Percentiles rank a stretch among this genome's conserved stretches.
Conservation (phyloP, 1,140 invertebrate species). For the Cylas formicarius region DNA sequence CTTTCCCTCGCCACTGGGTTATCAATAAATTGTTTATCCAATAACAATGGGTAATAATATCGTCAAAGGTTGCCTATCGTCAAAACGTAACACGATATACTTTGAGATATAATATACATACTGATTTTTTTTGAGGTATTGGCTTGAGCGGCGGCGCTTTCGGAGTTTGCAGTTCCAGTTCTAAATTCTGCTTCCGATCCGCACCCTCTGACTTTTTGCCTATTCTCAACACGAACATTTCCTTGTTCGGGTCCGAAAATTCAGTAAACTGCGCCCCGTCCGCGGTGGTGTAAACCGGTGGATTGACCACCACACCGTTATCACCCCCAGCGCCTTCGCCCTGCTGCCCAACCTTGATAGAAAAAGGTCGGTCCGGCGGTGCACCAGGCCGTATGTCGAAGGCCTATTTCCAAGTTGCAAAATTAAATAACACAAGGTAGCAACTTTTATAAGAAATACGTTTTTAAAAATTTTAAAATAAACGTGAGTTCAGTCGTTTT, state of each 20-base stretch:
- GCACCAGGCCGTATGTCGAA: constrained; percentile 26
- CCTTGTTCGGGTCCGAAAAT: constrained; percentile 40
- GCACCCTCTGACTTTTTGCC: constrained; percentile 37
- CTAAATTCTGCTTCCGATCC: constrained; percentile 40
- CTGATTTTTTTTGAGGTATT: constrained; percentile 34
- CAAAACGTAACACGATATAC: too few relatives aligned
- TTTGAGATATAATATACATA: too few relatives aligned
- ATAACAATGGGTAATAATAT: too few relatives aligned
- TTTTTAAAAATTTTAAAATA: too few relatives aligned
- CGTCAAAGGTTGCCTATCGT: too few relatives aligned
- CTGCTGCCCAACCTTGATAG: constrained; percentile 32
- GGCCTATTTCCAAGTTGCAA: constrained; percentile 1
- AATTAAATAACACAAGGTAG: too few relatives aligned
- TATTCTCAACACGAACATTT: constrained; percentile 38
- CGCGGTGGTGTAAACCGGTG: constrained; percentile 29
- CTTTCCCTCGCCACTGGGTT: too few relatives aligned
- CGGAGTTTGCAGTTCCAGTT: constrained; percentile 41
- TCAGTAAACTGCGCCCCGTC: constrained; percentile 37
- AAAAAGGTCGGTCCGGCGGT: constrained; percentile 28
- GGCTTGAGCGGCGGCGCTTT: constrained; percentile 38
- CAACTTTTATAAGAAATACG: too few relatives aligned
- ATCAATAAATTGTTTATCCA: too few relatives aligned
- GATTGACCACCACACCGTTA: constrained; percentile 33
- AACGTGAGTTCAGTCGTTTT: too few relatives aligned
- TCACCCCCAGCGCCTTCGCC: constrained; percentile 7